Base-by-base conservation (phyloP, 2,888 invertebrate genomes). In the Cosmia trapezina region DNA sequence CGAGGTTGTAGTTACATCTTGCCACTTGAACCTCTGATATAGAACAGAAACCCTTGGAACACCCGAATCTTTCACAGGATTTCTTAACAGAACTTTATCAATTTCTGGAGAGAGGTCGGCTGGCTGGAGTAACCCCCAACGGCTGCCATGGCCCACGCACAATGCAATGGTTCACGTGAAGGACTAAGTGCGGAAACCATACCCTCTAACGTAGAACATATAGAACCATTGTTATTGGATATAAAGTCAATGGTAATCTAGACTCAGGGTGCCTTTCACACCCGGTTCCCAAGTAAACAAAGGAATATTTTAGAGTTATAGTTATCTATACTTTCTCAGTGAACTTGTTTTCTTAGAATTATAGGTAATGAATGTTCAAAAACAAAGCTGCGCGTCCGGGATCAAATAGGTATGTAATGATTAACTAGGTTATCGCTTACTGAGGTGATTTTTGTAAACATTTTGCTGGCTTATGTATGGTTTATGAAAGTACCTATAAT, bases 341-440 rank as follows among this genome's bases (percentile, higher is more conserved):
- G 11, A 57, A 43, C 43, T 67, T 54, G 17, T 47, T n/a, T 81
- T 77, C 82, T 11, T 8, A 70, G 79, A 77, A 77, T 45, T 67
- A 17, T 45, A 3, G 28, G 28, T 28, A 63, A 70, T 49, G 59
- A 76, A 63, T 76, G 57, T 81, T 81, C 76, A 19, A 77, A 79
- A 62, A 81, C 65, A 76, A 63, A 3, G 28, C 2, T 14, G 19
- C 1, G 8, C 33, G 54, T 81, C 82, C 82, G 79, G 66, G 82
- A 67, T 77, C 77, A 76, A 64, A 22, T 33, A 17, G 28, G 0
- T 73, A 33, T 37, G 43, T 41, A 49, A 41, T 41, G 22, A 53
- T 65, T 64, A 70, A 57, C 7, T 76, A 14, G 82, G 78, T 81
- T 79, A 79, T 79, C 82, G 49, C n/a, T 51, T 2, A 51, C 9